Evolutionary conservation across 2,797 vertebrate genomes (phyloP).

Genomic region (Crenichthys baileyi): DNA sequence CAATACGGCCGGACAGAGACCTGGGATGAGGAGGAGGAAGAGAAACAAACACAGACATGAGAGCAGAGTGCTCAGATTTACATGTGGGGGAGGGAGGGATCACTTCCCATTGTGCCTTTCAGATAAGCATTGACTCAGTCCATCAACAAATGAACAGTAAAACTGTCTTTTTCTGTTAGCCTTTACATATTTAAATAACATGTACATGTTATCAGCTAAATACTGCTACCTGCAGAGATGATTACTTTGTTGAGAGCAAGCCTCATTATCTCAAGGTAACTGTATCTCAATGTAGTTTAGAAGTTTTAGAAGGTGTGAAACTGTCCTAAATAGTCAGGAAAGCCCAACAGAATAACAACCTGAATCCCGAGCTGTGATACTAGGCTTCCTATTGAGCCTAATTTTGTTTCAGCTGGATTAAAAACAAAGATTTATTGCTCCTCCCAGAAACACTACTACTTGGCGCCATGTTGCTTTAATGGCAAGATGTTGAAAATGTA

Average conservation of each 20-base stretch:
- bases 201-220: constrained; percentile 35
- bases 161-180: constrained; percentile 8
- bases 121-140: not conserved
- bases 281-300: constrained; percentile 34
- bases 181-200: constrained; percentile 9
- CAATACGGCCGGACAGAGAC: constrained; percentile 96
- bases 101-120: not conserved
- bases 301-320: constrained; percentile 30
- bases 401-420: no score
- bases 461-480: no score
- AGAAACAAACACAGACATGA: constrained; percentile 40
- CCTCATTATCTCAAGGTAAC: constrained; percentile 35
- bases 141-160: constrained; percentile 3
- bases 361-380: no score
- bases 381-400: no score
- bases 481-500: no score
- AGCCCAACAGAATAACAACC: constrained; percentile 5
- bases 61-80: constrained; percentile 33
- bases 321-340: constrained; percentile 6
- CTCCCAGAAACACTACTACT: no score
- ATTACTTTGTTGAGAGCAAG: constrained; percentile 35
- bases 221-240: constrained; percentile 23
- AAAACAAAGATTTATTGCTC: no score
- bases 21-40: constrained; percentile 68
- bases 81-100: not conserved